A percentile compares a stretch with the other conserved stretches of the same genome.
Evolutionary conservation across 2,888 invertebrate genomes (phyloP).

Genomic region (Parnassius glacialis): DNA sequence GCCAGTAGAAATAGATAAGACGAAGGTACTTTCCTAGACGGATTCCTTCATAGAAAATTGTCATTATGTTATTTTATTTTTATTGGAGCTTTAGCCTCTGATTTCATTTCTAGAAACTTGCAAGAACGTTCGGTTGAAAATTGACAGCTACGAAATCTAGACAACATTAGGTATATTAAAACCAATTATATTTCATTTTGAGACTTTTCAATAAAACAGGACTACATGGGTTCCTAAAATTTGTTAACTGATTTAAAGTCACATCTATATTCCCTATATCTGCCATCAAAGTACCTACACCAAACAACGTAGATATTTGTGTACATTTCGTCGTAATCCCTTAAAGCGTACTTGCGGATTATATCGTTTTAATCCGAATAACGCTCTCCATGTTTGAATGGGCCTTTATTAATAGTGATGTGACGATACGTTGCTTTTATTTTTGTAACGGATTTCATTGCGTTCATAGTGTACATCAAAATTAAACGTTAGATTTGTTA

Average conservation of each 20-base stretch:
- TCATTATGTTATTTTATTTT: too few species aligned
- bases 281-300: background rate
- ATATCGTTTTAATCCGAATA: slow-evolving; percentile 38
- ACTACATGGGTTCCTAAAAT: too few species aligned
- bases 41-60: too few species aligned
- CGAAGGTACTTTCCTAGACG: too few species aligned
- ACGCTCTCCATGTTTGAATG: slow-evolving; percentile 21
- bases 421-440: slow-evolving; percentile 18
- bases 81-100: too few species aligned
- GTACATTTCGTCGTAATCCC: slow-evolving; percentile 38
- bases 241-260: background rate
- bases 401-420: slow-evolving; percentile 27
- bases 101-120: too few species aligned
- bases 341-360: slow-evolving; percentile 39
- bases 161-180: too few species aligned
- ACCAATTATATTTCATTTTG: too few species aligned
- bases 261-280: slow-evolving; percentile 12
- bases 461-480: background rate
- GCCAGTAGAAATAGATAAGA: too few species aligned
- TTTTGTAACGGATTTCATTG: slow-evolving; percentile 15
- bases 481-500: slow-evolving; percentile 6
- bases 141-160: too few species aligned
- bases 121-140: too few species aligned
- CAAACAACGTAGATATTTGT: slow-evolving; percentile 27
- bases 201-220: too few species aligned